Evolutionary conservation across 2,797 vertebrate genomes (phyloP).

Genomic region (Pseudomugil gertrudae): DNA sequence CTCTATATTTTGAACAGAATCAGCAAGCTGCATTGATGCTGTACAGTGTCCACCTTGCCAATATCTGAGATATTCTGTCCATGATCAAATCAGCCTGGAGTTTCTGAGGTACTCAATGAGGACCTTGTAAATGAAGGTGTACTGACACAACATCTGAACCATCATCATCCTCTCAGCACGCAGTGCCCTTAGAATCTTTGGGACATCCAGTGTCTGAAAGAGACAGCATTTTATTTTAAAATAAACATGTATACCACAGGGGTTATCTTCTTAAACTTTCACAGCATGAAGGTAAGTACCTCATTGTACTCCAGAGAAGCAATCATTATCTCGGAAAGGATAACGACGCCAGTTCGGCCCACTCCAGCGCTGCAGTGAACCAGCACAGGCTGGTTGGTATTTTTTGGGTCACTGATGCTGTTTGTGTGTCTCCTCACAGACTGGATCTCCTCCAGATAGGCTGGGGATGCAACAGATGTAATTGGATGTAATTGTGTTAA

Average conservation of each 20-base stretch:
- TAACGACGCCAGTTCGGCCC: constrained; percentile 92
- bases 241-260: neutral
- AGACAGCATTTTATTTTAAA: neutral
- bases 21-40: constrained; percentile 17
- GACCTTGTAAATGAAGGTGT: constrained; percentile 94
- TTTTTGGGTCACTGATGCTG: constrained; percentile 89
- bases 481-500: neutral
- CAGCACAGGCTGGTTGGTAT: constrained; percentile 87
- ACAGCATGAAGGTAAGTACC: constrained; percentile 74
- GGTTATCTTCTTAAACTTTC: neutral
- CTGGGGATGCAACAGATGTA: constrained; percentile 64
- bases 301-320: constrained; percentile 98
- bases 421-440: constrained; percentile 97
- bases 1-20: constrained; percentile 10
- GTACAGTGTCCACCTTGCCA: constrained; percentile 27
- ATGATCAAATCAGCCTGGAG: constrained; percentile 92
- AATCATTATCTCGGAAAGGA: constrained; percentile 95
- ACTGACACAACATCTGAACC: constrained; percentile 96
- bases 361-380: constrained; percentile 98
- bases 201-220: constrained; percentile 89
- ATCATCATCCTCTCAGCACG: constrained; percentile 95
- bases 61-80: neutral
- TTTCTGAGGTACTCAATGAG: constrained; percentile 96
- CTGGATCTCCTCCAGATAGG: constrained; percentile 97
- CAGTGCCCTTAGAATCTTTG: constrained; percentile 86